Conservation (phyloP, 2,113 vertebrate genomes). For the Galeopterus variegatus region DNA sequence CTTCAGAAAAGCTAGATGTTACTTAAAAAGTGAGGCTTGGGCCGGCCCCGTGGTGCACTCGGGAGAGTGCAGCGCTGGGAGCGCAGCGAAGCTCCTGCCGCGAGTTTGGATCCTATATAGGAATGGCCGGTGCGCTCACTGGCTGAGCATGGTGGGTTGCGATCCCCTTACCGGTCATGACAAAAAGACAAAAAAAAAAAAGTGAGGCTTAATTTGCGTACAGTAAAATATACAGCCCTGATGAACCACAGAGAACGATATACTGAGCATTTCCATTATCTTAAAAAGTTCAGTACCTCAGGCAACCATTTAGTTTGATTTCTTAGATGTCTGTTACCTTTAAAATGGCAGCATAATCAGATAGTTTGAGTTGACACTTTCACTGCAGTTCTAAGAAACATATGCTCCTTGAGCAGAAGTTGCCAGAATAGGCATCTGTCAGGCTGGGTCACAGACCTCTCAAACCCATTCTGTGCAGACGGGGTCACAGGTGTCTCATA, state of each 20-base stretch:
- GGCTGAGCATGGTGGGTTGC: no score
- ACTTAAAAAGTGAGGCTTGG: not conserved
- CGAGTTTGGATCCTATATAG: no score
- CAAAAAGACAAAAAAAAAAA: not conserved
- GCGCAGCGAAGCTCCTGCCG: no score
- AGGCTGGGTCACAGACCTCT: no score
- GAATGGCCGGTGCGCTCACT: no score
- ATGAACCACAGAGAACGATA: not conserved
- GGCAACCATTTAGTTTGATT: not conserved
- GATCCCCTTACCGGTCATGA: no score
- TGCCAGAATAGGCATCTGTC: not conserved
- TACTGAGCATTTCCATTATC: fast-evolving
- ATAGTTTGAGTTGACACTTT: not conserved
- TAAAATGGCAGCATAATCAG: not conserved
- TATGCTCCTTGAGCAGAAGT: not conserved
- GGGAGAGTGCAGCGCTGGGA: no score
- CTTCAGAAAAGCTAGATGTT: not conserved
- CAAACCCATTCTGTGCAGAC: no score
- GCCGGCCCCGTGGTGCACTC: no score
- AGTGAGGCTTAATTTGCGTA: not conserved
- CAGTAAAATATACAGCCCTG: not conserved
- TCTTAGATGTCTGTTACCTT: not conserved
- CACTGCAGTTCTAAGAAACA: not conserved
- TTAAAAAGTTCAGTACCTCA: not conserved
- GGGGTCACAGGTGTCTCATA: no score